These are phyloP conservation scores for Peromyscus polionotus DNA, from an alignment of 2,113 vertebrate genomes.

Conservation along the genomic window DNA sequence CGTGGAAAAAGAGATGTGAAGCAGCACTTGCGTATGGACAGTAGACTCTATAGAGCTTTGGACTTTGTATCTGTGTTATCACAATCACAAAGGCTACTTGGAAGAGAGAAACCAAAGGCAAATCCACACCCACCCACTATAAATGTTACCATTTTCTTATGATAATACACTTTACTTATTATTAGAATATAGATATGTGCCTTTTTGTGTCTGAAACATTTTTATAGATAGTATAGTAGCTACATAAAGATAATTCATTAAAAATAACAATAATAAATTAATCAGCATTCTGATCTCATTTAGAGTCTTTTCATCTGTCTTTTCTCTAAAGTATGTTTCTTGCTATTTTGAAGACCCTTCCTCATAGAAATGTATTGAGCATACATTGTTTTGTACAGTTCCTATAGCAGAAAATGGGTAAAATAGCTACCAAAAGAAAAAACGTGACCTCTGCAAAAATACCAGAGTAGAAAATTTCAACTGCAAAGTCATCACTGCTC, in stretches of 20 bases:
- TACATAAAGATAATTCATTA: neutral
- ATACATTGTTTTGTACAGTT: neutral
- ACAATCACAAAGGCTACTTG: neutral
- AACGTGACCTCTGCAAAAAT: neutral
- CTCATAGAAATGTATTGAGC: neutral
- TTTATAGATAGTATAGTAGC: neutral
- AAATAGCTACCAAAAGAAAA: neutral
- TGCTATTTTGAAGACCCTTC: neutral
- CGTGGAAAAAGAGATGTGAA: neutral
- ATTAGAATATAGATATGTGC: neutral
- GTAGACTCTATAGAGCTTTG: neutral
- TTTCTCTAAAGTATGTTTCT: neutral
- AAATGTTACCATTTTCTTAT: slow-evolving; percentile 32
- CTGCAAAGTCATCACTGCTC: neutral
- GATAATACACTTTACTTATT: neutral
- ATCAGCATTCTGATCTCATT: neutral
- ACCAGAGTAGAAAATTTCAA: neutral
- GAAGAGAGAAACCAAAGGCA: neutral
- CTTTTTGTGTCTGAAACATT: neutral
- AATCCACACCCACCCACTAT: neutral
- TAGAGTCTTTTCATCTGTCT: neutral
- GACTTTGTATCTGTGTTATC: slow-evolving; percentile 23
- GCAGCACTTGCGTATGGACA: neutral
- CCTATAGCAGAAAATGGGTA: neutral
- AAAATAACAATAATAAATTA: slow-evolving; percentile 34